phyloP scores from a whole-genome alignment of 2,113 vertebrate species.

The Neofelis nebulosa region DNA sequence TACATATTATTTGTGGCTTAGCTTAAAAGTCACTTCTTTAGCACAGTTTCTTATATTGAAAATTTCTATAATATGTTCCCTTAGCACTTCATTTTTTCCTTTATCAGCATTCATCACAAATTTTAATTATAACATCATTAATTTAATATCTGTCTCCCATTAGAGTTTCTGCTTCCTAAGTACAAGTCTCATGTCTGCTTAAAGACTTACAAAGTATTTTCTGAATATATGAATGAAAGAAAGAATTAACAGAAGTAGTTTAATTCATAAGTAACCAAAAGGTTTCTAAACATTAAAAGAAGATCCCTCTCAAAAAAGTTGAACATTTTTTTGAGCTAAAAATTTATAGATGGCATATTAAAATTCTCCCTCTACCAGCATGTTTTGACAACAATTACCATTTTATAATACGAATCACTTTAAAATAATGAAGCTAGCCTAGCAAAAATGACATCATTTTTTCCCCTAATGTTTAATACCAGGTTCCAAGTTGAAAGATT shows the following conservation, averaged over 20 bases:
- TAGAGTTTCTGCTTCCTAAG: background rate
- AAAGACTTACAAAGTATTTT: background rate
- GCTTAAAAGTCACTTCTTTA: background rate
- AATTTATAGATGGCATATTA: background rate
- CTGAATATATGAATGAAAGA: background rate
- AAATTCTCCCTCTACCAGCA: background rate
- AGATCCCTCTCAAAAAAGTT: background rate
- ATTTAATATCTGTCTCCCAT: background rate
- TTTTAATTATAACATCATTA: background rate
- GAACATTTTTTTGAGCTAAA: background rate
- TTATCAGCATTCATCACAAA: background rate
- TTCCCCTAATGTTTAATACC: background rate
- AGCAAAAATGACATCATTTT: background rate
- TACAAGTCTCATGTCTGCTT: background rate
- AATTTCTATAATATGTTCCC: background rate
- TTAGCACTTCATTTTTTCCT: background rate
- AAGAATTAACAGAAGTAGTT: background rate
- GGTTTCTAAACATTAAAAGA: background rate
- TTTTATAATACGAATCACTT: background rate
- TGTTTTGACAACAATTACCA: background rate
- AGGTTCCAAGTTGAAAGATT: background rate
- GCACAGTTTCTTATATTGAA: background rate
- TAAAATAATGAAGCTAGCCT: background rate
- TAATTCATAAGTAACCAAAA: background rate
- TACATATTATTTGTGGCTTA: background rate